A percentile compares a stretch with the other conserved stretches of the same genome.
These are phyloP conservation scores for Pantherophis vulpinus DNA, from an alignment of 2,797 vertebrate species.

Conservation along the genomic window DNA sequence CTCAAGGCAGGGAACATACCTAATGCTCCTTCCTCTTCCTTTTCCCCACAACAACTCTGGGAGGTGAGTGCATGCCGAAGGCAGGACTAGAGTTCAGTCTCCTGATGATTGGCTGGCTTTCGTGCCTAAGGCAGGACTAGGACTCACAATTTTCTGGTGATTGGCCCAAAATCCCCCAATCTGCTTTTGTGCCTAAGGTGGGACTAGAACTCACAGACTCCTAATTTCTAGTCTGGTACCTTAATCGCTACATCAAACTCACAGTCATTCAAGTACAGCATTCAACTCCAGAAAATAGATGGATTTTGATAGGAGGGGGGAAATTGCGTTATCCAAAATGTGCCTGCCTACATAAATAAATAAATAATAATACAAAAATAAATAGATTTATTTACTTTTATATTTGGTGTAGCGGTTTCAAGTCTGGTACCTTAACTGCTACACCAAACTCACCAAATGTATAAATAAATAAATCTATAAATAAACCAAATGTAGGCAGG, in stretches of 20 bases:
- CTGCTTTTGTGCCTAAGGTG: neutral
- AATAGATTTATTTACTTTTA: too few species aligned
- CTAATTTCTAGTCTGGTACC: neutral
- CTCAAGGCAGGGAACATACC: neutral
- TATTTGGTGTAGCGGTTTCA: too few species aligned
- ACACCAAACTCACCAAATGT: neutral
- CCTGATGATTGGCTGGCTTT: neutral
- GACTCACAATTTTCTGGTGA: neutral
- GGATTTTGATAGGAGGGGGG: neutral
- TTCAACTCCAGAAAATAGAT: conserved; percentile 11
- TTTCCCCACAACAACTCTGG: neutral
- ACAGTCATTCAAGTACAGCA: neutral
- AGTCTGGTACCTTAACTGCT: neutral
- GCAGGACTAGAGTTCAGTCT: neutral
- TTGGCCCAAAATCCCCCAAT: neutral
- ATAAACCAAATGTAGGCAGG: neutral
- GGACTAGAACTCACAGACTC: neutral
- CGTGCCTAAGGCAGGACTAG: neutral
- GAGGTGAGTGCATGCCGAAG: neutral
- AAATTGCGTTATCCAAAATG: neutral
- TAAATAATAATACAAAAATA: too few species aligned
- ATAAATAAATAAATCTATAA: neutral
- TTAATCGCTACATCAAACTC: neutral
- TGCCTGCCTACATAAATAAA: neutral
- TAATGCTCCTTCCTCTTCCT: neutral